A percentile compares a stretch with the other conserved stretches of the same genome.
These are phyloP conservation scores for Apodemus sylvaticus DNA, from an alignment of 2,113 vertebrate species.

Conservation along the genomic window DNA sequence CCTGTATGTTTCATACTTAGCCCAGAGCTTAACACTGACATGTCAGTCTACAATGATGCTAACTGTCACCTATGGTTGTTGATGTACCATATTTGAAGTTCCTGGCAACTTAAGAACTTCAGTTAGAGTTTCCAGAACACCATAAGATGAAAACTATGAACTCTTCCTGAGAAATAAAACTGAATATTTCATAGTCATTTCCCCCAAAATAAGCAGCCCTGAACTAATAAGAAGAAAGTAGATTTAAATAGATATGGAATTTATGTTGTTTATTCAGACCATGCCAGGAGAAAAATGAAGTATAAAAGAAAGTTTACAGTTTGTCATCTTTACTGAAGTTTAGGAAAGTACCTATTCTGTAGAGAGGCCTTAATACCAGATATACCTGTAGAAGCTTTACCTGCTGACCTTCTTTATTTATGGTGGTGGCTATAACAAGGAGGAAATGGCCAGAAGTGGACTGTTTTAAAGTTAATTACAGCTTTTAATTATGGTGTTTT, in stretches of 20 bases:
- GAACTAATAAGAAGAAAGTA: not conserved
- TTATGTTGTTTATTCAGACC: not conserved
- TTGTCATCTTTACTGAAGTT: not conserved
- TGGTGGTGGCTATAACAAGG: conserved; percentile 25
- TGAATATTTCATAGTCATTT: not conserved
- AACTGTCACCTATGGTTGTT: not conserved
- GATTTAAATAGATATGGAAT: not conserved
- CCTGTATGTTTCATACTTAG: not conserved
- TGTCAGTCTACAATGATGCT: not conserved
- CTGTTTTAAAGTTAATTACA: conserved; percentile 22
- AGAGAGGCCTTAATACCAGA: not conserved
- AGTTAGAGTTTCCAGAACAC: not conserved
- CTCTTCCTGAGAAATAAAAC: not conserved
- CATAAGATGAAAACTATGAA: not conserved
- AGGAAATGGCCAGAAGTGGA: not conserved
- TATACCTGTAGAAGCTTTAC: conserved; percentile 42
- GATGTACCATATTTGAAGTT: not conserved
- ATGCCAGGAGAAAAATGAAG: not conserved
- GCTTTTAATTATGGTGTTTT: conserved; percentile 56
- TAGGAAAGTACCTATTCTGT: not conserved
- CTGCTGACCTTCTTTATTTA: conserved; percentile 40
- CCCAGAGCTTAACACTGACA: not conserved
- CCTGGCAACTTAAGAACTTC: not conserved
- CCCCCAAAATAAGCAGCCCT: not conserved
- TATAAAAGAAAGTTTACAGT: not conserved